A percentile compares a stretch with the other conserved stretches of the same genome.
Conservation (phyloP, 1,140 invertebrate species). For the Oreohelix idahoensis region DNA sequence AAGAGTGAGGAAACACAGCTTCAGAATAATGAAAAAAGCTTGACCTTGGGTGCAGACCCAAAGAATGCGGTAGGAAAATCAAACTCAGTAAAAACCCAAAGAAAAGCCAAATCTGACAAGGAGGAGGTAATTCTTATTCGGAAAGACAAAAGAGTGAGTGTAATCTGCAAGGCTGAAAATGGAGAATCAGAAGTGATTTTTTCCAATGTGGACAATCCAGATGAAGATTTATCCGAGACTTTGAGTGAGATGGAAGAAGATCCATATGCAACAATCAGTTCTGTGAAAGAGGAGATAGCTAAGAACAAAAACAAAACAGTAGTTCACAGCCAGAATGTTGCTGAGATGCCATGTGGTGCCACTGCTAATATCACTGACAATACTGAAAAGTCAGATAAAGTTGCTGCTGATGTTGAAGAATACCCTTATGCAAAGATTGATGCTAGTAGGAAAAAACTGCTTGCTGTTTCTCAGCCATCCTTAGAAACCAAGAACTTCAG, state of each 20-base stretch:
- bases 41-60: background rate
- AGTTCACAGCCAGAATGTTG: background rate
- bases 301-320: background rate
- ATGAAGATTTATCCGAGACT: slow-evolving; percentile 26
- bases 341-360: background rate
- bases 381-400: background rate
- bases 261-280: slow-evolving; percentile 37
- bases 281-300: slow-evolving; percentile 22
- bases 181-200: slow-evolving; percentile 33
- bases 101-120: slow-evolving; percentile 29
- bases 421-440: slow-evolving; percentile 32
- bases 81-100: slow-evolving; percentile 30
- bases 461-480: background rate
- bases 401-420: background rate
- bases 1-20: slow-evolving; percentile 34
- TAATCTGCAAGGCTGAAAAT: slow-evolving; percentile 33
- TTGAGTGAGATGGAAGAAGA: slow-evolving; percentile 23
- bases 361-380: background rate
- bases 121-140: slow-evolving; percentile 37
- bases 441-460: slow-evolving; percentile 2
- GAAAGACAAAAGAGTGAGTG: slow-evolving; percentile 39
- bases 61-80: slow-evolving; percentile 3
- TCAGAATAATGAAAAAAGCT: background rate
- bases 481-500: background rate
- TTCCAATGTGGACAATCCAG: slow-evolving; percentile 23